A percentile compares a stretch with the other conserved stretches of the same genome.
These are phyloP conservation scores for Thamnophis sirtalis DNA, from an alignment of 2,113 vertebrate species.

Conservation along the genomic window DNA sequence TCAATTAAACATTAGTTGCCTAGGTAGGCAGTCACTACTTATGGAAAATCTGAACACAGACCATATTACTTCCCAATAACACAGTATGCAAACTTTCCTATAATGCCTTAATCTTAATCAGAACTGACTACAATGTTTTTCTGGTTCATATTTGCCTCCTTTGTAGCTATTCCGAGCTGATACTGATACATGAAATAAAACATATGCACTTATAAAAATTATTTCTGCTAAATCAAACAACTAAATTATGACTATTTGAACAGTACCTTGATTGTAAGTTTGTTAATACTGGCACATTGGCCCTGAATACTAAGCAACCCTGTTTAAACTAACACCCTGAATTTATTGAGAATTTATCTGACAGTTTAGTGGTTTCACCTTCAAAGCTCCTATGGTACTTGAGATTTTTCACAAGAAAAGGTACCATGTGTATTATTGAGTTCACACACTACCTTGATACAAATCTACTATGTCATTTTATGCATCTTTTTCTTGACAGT, in stretches of 20 bases:
- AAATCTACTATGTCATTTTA: not conserved
- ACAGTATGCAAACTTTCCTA: not conserved
- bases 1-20: not conserved
- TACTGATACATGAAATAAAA: not conserved
- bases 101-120: not conserved
- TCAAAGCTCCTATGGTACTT: not conserved
- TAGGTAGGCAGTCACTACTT: not conserved
- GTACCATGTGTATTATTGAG: not conserved
- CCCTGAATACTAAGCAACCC: not conserved
- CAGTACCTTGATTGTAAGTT: not conserved
- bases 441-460: not conserved
- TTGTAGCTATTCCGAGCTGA: not conserved
- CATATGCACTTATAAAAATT: not conserved
- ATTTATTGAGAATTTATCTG: not conserved
- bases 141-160: not conserved
- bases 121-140: not conserved
- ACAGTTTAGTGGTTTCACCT: not conserved
- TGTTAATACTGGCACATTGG: not conserved
- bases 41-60: not conserved
- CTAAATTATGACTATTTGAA: not conserved
- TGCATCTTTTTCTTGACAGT: not conserved
- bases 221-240: not conserved
- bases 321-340: not conserved
- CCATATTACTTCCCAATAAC: not conserved
- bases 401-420: not conserved